Evolutionary conservation across 2,888 invertebrate genomes (phyloP), one percentile per base, ranked within the genome.

Genomic region (Fabriciana adippe): DNA sequence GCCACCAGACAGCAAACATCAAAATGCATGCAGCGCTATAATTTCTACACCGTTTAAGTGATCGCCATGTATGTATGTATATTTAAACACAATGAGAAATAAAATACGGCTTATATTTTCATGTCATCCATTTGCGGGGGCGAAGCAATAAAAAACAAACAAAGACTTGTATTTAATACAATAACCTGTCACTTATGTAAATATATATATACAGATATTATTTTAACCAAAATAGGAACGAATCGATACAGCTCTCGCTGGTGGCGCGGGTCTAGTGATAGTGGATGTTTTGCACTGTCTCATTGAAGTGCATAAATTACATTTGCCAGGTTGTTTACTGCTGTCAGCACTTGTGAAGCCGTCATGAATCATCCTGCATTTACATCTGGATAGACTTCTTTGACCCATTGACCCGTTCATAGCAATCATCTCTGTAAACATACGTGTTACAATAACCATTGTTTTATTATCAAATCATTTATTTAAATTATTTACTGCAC

Each of bases 371-470:
- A 68, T 64, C 1, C 75, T 76, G 55, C 79, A 80, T 13, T 73
- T 77, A 69, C 79, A 78, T 8, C 72, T 68, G n/a, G 69, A 35
- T 2, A 70, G 53, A 50, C 72, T 72, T 5, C 80, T 78, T 6
- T 77, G 72, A 14, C 71, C 53, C 4, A 74, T 54, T 15, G 78
- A 74, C 0, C 79, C 79, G 64, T 79, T 80, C 6, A 76, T 70
- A 6, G 79, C 80, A 6, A 80, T 76, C 75, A 82, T 76, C 77
- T 83, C 83, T 84, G 78, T 48, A 64, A 61, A 61, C 1, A 51
- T 1, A 15, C 14, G 13, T 50, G 5, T 11, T 56, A 41, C 16
- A 26, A 4, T 26, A 26, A 26, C 26, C 5, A 26, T 26, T 26
- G 26, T 26, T 26, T 26, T 26, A 26, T 26, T 26, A 26, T 4